Evolutionary conservation across 1,140 invertebrate species (phyloP), one percentile per base, ranked within the genome.

Genomic region (Drosophila auraria): DNA sequence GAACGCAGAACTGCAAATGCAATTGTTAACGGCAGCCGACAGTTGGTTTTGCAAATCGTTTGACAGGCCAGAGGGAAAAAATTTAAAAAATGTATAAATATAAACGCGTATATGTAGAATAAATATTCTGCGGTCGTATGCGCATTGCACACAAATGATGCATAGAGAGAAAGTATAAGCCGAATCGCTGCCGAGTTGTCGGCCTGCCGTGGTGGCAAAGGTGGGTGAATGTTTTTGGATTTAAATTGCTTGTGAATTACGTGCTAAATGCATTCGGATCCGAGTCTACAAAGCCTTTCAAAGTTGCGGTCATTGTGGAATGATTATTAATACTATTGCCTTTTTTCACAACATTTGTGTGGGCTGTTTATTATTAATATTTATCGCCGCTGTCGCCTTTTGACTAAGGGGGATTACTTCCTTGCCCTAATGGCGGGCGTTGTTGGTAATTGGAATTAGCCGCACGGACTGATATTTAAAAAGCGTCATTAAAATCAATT

Each of bases 1-100:
- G 84, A 76, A 86, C 63, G 69, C 68, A 60, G 64, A 78, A 66
- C 82, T 78, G 64, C 75, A 84, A 84, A 87, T 81, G 82, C 73
- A 78, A 87, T 84, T 89, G 86, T 83, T 69, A 87, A 83, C 73
- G 73, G 78, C 61, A 47, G 76, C 54, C 78, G 38, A 59, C 77
- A 81, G 84, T 90, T 87, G 84, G 84, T 89, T 90, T 84, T 81
- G 84, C 84, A 87, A 90, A 89, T 87, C 84, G 81, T 84, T 89
- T 87, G 86, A 87, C 84, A 89, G 49, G 86, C 63, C 50, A 57
- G 44, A 23, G 60, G 77, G 72, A 83, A 75, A 63, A 65, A 59
- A 82, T 78, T 36, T 51, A 27, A 78, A 82, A 77, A 80, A 78
- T 59, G 40, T 59, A 81, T 75, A 81, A 81, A 81, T 76, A 80